phyloP scores from a whole-genome alignment of 2,888 invertebrate genomes.

The Drosophila colorata region DNA sequence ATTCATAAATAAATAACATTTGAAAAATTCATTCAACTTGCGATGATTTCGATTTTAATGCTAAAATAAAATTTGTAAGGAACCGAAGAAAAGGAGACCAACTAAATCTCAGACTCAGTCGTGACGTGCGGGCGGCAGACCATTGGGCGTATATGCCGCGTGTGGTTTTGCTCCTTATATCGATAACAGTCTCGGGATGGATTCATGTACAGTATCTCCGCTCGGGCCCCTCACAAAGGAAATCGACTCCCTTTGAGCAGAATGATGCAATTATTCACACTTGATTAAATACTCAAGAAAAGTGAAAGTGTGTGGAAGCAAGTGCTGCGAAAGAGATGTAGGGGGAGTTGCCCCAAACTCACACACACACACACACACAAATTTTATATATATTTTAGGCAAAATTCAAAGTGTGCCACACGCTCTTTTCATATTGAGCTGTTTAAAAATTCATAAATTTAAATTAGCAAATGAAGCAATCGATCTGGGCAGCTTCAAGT shows the following conservation, averaged over 20 bases:
- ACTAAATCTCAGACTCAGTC: conserved; percentile 3
- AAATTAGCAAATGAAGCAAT: conserved; percentile 76
- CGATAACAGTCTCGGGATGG: conserved; percentile 42
- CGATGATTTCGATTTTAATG: conserved; percentile 57
- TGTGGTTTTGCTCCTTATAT: conserved; percentile 44
- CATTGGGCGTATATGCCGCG: neutral
- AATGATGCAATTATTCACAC: conserved; percentile 80
- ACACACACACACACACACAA: conserved; percentile 7
- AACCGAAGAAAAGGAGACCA: neutral
- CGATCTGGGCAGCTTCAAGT: conserved; percentile 31
- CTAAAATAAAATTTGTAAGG: conserved; percentile 53
- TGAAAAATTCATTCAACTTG: conserved; percentile 58
- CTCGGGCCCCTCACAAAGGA: conserved; percentile 61
- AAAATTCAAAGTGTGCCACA: conserved; percentile 22
- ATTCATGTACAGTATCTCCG: conserved; percentile 31
- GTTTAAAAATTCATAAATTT: conserved; percentile 78
- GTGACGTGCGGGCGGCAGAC: conserved; percentile 5
- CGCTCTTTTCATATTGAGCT: conserved; percentile 58
- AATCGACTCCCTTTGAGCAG: conserved; percentile 77
- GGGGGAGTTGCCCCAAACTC: neutral
- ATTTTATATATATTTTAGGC: conserved; percentile 24
- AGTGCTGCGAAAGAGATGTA: conserved; percentile 8
- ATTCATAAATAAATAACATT: conserved; percentile 57
- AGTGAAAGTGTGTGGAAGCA: conserved; percentile 74
- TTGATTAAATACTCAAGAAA: conserved; percentile 80